Evolutionary conservation across 2,888 invertebrate genomes (phyloP), one percentile per base, ranked within the genome.

Genomic region (Marasmarcha lunaedactyla): DNA sequence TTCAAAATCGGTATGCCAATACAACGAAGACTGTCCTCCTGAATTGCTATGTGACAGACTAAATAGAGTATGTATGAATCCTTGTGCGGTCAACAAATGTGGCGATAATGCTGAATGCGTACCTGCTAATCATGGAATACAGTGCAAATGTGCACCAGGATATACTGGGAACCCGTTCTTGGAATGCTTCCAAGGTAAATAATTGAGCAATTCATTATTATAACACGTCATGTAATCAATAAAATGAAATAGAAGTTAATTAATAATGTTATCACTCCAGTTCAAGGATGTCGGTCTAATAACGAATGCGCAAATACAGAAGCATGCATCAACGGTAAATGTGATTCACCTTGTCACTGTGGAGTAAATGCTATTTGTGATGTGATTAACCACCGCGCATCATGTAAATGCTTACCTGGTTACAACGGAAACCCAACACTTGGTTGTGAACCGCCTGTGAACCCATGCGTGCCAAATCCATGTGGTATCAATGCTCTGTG

Each of bases 21-120:
- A 93, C 70, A 94, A 95, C 59, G 94, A 93, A 81, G 94, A 95
- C 59, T 95, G 95, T 63, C 93, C 94, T 40, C 91, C 92, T n/a
- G 88, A 91, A 55, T 89, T 92, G 55, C 79, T 93, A 14, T 95
- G 95, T 64, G 94, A 95, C 69, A 87, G 94, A 51, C 76, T 94
- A 37, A 94, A 94, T 59, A 85, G 94, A 61, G 86, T 90, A 37
- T 95, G 95, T 63, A 90, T 93, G 49, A 94, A 89, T 66, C 93
- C 93, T 1, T 94, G 94, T 61, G 84, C 87, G 50, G 88, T 89
- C 51, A 90, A 92, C 61, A 89, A 91, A 35, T 94, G 94, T 57
- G 94, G 93, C 27, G 90, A 90, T 42, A 91, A 93, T 63, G 93
- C 94, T 1, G 89, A 90, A 61, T 94, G 94, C 65, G 68, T 89